Conservation (phyloP, 2,888 invertebrate genomes). For the Pardosa pseudoannulata region DNA sequence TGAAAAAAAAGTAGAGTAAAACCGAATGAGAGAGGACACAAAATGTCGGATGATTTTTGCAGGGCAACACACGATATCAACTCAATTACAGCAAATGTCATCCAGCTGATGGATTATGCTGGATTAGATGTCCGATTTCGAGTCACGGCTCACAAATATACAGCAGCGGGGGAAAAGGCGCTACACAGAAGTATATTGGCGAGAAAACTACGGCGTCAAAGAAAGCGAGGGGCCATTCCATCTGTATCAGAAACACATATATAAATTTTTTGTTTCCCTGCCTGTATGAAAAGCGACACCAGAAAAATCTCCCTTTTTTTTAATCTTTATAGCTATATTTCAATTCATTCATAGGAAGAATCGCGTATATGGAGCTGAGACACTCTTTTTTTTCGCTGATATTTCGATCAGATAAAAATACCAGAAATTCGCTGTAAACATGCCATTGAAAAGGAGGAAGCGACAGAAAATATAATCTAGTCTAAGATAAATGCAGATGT, state of each 20-base stretch:
- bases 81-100: conserved; percentile 52
- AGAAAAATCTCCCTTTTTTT: not conserved
- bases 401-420: no score
- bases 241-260: not conserved
- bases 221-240: not conserved
- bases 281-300: not conserved
- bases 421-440: no score
- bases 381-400: no score
- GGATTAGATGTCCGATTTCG: conserved; percentile 40
- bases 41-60: conserved; percentile 4
- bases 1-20: not conserved
- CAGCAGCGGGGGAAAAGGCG: not conserved
- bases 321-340: not conserved
- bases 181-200: not conserved
- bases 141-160: conserved; percentile 66
- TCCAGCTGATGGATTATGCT: conserved; percentile 34
- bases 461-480: no score
- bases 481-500: no score
- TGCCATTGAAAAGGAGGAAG: no score
- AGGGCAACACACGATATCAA: conserved; percentile 22
- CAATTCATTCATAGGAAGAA: not conserved
- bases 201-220: not conserved
- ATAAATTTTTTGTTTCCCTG: not conserved
- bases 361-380: no score
- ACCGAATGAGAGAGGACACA: not conserved